A percentile compares a stretch with the other conserved stretches of the same genome.
phyloP scores from a whole-genome alignment of 2,797 vertebrate species.

The Myripristis murdjan region DNA sequence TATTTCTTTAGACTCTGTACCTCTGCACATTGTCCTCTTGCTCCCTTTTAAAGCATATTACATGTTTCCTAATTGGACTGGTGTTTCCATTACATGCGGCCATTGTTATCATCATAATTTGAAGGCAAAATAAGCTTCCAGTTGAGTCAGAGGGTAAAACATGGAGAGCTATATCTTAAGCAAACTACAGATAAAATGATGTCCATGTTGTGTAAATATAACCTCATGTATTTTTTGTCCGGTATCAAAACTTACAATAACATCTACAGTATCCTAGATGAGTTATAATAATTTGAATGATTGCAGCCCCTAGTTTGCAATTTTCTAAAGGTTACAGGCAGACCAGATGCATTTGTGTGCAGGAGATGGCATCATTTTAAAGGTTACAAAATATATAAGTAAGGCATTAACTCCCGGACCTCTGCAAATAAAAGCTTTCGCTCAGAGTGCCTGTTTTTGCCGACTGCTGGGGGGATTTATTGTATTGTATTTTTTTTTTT shows the following conservation, averaged over 20 bases:
- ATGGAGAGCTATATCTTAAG: background rate
- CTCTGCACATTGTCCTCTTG: too few species aligned
- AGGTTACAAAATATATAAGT: slow-evolving; percentile 79
- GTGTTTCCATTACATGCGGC: too few species aligned
- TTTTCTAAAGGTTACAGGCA: slow-evolving; percentile 75
- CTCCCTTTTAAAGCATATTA: too few species aligned
- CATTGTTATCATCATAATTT: background rate
- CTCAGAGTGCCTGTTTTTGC: slow-evolving; percentile 43
- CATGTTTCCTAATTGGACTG: too few species aligned
- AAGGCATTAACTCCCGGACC: slow-evolving; percentile 72
- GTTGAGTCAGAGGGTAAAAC: background rate
- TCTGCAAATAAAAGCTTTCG: slow-evolving; percentile 67
- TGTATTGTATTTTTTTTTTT: background rate
- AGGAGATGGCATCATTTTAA: slow-evolving; percentile 71
- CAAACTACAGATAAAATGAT: background rate
- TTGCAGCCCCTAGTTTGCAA: slow-evolving; percentile 62
- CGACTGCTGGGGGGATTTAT: slow-evolving; percentile 29
- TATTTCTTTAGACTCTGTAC: too few species aligned
- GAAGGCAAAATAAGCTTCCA: background rate
- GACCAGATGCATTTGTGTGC: slow-evolving; percentile 66
- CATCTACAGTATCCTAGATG: slow-evolving; percentile 28
- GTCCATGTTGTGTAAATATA: background rate
- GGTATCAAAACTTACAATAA: slow-evolving; percentile 42
- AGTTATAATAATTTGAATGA: slow-evolving; percentile 57
- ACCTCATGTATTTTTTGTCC: slow-evolving; percentile 26